Percentiles rank a stretch among this genome's conserved stretches.
These are phyloP conservation scores for Ditylenchus dipsaci DNA, from an alignment of 1,140 invertebrate species.

Conservation along the genomic window DNA sequence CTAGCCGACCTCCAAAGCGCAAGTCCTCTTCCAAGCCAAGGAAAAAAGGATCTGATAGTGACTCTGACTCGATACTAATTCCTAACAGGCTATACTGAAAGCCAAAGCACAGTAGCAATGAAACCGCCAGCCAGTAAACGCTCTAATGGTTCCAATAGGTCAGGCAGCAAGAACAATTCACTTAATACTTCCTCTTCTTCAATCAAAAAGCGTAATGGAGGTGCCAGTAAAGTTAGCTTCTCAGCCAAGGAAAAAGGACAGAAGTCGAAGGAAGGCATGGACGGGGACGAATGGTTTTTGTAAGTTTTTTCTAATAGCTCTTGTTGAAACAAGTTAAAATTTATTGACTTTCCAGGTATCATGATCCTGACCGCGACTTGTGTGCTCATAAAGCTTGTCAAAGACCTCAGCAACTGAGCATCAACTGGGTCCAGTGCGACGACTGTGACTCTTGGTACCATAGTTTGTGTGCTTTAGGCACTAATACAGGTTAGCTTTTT, in stretches of 20 bases:
- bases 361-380: conserved; percentile 22
- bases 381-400: conserved; percentile 24
- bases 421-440: conserved; percentile 59
- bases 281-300: too few relatives aligned
- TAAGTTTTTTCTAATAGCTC: too few relatives aligned
- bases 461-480: conserved; percentile 46
- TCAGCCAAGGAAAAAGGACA: not conserved
- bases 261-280: too few relatives aligned
- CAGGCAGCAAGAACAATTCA: not conserved
- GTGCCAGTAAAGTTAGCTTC: not conserved
- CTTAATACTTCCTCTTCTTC: not conserved
- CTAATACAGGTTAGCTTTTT: conserved; percentile 31
- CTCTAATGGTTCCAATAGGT: not conserved
- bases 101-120: not conserved
- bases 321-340: not conserved
- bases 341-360: not conserved
- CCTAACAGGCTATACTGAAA: not conserved
- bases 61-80: not conserved
- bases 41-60: not conserved
- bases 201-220: not conserved
- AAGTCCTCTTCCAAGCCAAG: not conserved
- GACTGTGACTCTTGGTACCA: conserved; percentile 60
- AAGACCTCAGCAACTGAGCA: conserved; percentile 24
- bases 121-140: not conserved
- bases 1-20: not conserved